Evolutionary conservation across 2,113 vertebrate genomes (phyloP).

Genomic region (Ceuthmochares aereus): DNA sequence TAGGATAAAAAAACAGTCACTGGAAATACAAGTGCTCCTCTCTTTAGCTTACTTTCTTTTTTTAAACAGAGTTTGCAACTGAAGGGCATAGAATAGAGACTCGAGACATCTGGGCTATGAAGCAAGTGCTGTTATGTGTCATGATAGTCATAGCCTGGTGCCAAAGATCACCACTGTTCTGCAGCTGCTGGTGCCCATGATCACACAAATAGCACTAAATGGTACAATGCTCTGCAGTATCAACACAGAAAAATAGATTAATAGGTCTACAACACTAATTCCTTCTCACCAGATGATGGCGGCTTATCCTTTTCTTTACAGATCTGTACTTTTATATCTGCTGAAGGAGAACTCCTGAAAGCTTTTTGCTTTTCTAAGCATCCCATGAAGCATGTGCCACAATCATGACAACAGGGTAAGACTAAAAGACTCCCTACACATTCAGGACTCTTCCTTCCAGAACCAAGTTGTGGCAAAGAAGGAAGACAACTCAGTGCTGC

Average conservation of each 20-base stretch:
- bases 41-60: neutral
- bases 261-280: neutral
- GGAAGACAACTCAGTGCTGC: neutral
- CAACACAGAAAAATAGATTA: neutral
- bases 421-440: neutral
- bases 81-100: neutral
- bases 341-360: neutral
- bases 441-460: neutral
- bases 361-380: neutral
- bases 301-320: neutral
- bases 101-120: conserved; percentile 28
- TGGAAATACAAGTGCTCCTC: neutral
- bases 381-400: neutral
- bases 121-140: conserved; percentile 9
- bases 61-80: neutral
- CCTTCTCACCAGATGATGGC: neutral
- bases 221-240: neutral
- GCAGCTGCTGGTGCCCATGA: conserved; percentile 8
- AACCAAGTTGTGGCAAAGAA: neutral
- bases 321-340: neutral
- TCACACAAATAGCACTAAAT: conserved; percentile 2
- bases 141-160: conserved; percentile 30
- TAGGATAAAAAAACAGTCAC: neutral
- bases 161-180: conserved; percentile 11
- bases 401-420: neutral